Percentiles rank a stretch among this genome's conserved stretches.
phyloP scores from a whole-genome alignment of 2,797 vertebrate genomes.

The Enteromius viviparus region DNA sequence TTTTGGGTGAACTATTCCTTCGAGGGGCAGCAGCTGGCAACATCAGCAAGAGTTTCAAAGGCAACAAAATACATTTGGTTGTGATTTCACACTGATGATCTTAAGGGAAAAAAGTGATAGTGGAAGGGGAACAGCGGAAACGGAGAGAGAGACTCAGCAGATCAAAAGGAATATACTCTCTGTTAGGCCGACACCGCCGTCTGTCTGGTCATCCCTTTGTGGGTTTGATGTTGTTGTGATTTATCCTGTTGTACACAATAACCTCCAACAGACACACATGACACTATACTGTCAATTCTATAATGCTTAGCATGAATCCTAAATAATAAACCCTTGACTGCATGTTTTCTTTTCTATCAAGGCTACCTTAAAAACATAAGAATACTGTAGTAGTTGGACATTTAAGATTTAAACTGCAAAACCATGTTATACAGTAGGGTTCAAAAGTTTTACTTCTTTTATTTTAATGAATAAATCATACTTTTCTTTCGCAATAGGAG shows the following conservation, averaged over 20 bases:
- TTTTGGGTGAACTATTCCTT: constrained; percentile 11
- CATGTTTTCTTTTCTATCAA: background rate
- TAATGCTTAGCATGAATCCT: background rate
- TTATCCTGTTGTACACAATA: constrained; percentile 43
- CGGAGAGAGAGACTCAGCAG: background rate
- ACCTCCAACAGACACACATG: constrained; percentile 8
- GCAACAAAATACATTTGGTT: constrained; percentile 29
- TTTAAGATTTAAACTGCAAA: background rate
- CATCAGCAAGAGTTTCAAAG: constrained; percentile 27
- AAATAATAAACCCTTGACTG: background rate
- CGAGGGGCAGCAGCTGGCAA: constrained; percentile 28
- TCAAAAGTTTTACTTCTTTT: background rate
- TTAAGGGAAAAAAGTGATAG: constrained; percentile 23
- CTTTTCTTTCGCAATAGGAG: background rate
- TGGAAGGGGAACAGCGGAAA: background rate
- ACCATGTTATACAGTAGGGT: background rate
- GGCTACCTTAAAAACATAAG: background rate
- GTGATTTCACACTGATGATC: constrained; percentile 30
- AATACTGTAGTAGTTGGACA: background rate
- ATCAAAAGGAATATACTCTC: constrained; percentile 56
- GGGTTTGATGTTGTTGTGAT: constrained; percentile 19
- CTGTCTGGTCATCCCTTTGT: constrained; percentile 22
- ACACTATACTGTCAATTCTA: background rate
- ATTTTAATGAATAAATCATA: background rate
- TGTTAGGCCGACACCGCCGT: constrained; percentile 21